Base-by-base conservation (phyloP, 1,140 invertebrate genomes). In the Solenopsis invicta region DNA sequence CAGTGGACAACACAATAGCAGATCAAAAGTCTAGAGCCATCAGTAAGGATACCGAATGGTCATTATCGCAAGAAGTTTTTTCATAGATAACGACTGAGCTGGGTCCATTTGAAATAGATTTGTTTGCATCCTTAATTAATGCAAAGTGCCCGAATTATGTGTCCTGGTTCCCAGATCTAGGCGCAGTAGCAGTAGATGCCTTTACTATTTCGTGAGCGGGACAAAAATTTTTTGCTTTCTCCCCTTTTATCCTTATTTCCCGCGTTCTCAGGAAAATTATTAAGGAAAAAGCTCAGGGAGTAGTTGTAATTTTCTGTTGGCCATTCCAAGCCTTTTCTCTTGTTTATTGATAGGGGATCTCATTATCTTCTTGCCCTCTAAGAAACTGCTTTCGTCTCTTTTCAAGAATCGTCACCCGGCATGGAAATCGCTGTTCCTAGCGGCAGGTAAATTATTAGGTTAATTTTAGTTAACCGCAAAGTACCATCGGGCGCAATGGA, bases 401-500 rank as follows among this genome's bases (percentile, higher is more conserved):
- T 54, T 72, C 76, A 91, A 78, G 59, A 64, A 50, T 13, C n/a
- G 59, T 52, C 29, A 29, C 29, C 29, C 29, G 2, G 29, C 89
- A 91, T 85, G 80, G 54, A 66, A 18, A 12, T 48, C 87, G 0
- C 89, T 93, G 91, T 77, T 88, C 78, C 86, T 92, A 88, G 92
- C 62, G 18, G 87, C 86, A 75, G 89, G 67, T 12, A 9, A 29
- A 10, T 86, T 52, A 88, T 92, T 34, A 24, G 41, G 45, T 4
- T 4, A 37, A 21, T 24, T 0, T n/a, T 66, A 0, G 1, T 6
- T 13, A 6, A 24, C 2, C 56, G 29, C 3, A 16, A 6, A 3
- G 24, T 78, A 4, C 56, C 59, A 10, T 6, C 24, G 0, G 10
- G 2, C 8, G 48, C 48, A n/a, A 13, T 72, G 3, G 45, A 72